Evolutionary conservation across 2,797 vertebrate species (phyloP).

Genomic region (Aythya fuligula): DNA sequence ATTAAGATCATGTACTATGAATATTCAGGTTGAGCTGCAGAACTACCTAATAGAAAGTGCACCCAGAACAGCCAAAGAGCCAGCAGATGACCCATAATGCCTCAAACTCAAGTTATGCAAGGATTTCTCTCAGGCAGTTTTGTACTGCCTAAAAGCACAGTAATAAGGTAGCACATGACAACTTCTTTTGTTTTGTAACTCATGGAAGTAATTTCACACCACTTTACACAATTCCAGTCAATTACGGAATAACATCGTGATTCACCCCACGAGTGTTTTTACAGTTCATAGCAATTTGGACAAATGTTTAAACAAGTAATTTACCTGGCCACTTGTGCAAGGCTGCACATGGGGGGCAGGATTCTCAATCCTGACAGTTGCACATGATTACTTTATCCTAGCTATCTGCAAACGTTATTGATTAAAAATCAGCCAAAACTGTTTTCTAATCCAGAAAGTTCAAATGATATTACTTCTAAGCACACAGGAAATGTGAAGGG

Average conservation of each 20-base stretch:
- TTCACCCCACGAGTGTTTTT: not conserved
- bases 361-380: not conserved
- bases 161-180: not conserved
- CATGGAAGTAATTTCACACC: not conserved
- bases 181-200: not conserved
- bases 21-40: not conserved
- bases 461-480: not conserved
- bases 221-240: not conserved
- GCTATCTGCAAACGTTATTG: not conserved
- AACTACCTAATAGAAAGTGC: not conserved
- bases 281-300: not conserved
- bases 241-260: not conserved
- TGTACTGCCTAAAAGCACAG: not conserved
- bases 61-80: not conserved
- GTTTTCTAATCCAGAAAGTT: not conserved
- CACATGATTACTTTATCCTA: not conserved
- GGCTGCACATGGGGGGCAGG: not conserved
- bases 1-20: not conserved
- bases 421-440: not conserved
- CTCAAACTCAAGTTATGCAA: not conserved
- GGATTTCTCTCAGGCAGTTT: not conserved
- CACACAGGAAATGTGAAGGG: not conserved
- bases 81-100: not conserved
- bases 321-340: not conserved
- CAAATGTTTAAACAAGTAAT: not conserved